Evolutionary conservation across 2,797 vertebrate species (phyloP).

Genomic region (Gallinago stenura): DNA sequence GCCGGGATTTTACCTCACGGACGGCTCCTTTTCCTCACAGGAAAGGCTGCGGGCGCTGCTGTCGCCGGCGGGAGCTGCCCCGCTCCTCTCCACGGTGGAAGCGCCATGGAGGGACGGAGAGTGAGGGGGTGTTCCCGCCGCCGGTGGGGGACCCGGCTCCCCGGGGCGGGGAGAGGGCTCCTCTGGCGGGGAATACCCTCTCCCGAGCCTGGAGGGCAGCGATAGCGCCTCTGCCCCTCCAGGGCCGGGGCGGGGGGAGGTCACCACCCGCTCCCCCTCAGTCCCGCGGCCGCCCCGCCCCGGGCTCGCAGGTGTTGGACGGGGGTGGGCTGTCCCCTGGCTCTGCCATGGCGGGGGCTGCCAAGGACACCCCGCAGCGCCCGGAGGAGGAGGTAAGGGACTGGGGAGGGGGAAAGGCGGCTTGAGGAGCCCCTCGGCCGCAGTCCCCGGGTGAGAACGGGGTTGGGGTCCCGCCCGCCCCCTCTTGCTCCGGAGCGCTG

Average conservation of each 20-base stretch:
- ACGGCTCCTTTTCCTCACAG: not conserved
- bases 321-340: not conserved
- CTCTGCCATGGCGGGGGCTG: constrained; percentile 8
- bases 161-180: not conserved
- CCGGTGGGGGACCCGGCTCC: no score
- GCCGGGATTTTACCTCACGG: not conserved
- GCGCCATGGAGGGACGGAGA: no score
- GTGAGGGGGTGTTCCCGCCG: not conserved
- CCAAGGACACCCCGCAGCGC: not conserved
- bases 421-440: not conserved
- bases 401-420: not conserved
- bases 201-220: not conserved
- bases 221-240: not conserved
- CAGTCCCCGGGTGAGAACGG: not conserved
- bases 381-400: not conserved
- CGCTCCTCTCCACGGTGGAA: not conserved
- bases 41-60: no score
- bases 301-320: not conserved
- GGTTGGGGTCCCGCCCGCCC: not conserved
- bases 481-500: not conserved
- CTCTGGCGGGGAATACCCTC: no score
- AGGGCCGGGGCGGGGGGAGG: not conserved
- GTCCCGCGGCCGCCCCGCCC: constrained; percentile 33
- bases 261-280: not conserved
- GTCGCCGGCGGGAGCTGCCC: not conserved